These are phyloP conservation scores for Phylloscopus trochiloides DNA, from an alignment of 2,113 vertebrate species.

Conservation along the genomic window DNA sequence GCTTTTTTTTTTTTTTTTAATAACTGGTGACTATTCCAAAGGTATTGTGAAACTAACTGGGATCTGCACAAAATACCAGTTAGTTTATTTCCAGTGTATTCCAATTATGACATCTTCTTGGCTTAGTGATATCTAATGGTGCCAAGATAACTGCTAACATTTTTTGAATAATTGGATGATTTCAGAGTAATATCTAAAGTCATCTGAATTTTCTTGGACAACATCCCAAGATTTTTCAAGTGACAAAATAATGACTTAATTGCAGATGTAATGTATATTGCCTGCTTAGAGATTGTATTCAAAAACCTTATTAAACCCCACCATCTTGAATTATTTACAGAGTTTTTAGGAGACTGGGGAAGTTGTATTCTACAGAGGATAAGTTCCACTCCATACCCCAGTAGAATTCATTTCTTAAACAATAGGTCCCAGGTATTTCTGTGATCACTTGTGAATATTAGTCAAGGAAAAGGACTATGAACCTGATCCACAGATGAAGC, in stretches of 20 bases:
- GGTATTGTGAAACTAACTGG: constrained; percentile 34
- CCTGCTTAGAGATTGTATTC: background rate
- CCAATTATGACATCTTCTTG: constrained; percentile 43
- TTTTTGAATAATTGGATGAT: constrained; percentile 49
- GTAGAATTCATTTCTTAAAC: background rate
- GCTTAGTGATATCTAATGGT: background rate
- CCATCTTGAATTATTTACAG: background rate
- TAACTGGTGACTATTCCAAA: background rate
- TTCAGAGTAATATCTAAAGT: constrained; percentile 30
- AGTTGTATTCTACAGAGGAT: background rate
- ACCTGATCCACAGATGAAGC: background rate
- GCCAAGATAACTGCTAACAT: constrained; percentile 34
- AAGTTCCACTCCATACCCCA: background rate
- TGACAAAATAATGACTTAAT: constrained; percentile 28
- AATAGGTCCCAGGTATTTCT: background rate
- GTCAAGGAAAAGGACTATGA: background rate
- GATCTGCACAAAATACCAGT: background rate
- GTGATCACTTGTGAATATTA: fast-evolving
- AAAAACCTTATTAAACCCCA: background rate
- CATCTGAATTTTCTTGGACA: background rate
- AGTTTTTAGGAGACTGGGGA: background rate
- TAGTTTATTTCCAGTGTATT: constrained; percentile 7
- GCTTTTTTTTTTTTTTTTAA: background rate
- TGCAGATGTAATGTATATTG: background rate
- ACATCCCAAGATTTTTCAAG: background rate